Conservation (phyloP, 1,140 invertebrate species). For the Nasonia longicornis region DNA sequence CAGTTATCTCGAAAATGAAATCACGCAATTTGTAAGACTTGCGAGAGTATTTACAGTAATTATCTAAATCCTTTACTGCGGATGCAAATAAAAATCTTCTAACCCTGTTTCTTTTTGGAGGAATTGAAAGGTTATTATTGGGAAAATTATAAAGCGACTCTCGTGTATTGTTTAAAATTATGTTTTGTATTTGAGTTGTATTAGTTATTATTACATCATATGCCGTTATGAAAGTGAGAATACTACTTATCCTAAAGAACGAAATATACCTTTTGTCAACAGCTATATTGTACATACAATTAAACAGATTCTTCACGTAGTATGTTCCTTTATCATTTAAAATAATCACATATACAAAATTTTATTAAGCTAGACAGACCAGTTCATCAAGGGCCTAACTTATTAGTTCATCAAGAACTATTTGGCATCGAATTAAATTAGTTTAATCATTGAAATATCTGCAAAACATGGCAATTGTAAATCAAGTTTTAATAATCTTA, state of each 20-base stretch:
- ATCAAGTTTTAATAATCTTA: background rate
- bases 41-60: too few species aligned
- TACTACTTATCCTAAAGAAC: constrained; percentile 27
- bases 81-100: too few species aligned
- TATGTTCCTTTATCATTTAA: constrained; percentile 3
- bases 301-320: constrained; percentile 1
- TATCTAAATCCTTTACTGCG: too few species aligned
- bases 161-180: constrained; percentile 29
- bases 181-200: constrained; percentile 21
- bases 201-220: constrained; percentile 24
- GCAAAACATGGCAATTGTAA: constrained; percentile 17
- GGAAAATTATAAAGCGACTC: background rate
- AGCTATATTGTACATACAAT: constrained; percentile 36
- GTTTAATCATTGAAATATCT: constrained; percentile 1
- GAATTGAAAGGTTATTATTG: too few species aligned
- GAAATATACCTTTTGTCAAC: constrained; percentile 24
- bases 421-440: constrained; percentile 34
- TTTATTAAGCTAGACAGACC: constrained; percentile 17
- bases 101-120: too few species aligned
- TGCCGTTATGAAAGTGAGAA: constrained; percentile 25
- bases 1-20: too few species aligned
- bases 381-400: background rate
- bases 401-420: constrained; percentile 2
- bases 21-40: too few species aligned
- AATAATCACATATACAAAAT: constrained; percentile 43